Evolutionary conservation across 2,113 vertebrate species (phyloP).

Genomic region (Megaleporinus macrocephalus): DNA sequence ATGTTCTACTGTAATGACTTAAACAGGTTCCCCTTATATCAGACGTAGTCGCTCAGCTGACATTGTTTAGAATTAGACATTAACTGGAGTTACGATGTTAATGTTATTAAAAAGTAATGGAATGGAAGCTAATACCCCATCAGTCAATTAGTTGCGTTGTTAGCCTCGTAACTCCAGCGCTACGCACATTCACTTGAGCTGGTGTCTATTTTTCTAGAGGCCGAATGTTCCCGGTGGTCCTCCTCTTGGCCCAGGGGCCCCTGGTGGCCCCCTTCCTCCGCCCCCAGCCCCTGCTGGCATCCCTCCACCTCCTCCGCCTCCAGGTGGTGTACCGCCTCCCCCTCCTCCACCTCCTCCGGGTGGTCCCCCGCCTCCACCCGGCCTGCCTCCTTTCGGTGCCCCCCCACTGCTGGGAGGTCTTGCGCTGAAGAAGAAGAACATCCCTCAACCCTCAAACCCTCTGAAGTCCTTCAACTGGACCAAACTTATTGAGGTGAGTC

Average conservation of each 20-base stretch:
- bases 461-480: slow-evolving; percentile 99
- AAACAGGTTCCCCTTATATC: too few relatives aligned
- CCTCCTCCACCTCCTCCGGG: slow-evolving; percentile 87
- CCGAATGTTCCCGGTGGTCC: slow-evolving; percentile 83
- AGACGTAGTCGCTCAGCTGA: too few relatives aligned
- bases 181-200: too few relatives aligned
- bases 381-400: slow-evolving; percentile 80
- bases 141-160: too few relatives aligned
- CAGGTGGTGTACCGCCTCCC: slow-evolving; percentile 69
- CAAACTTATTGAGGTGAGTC: slow-evolving; percentile 91
- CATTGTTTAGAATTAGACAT: too few relatives aligned
- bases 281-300: slow-evolving; percentile 56
- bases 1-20: too few relatives aligned
- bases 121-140: too few relatives aligned
- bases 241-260: slow-evolving; percentile 74
- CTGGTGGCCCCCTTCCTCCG: slow-evolving; percentile 81
- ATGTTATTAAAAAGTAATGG: too few relatives aligned
- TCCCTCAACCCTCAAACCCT: slow-evolving; percentile 90
- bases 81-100: too few relatives aligned
- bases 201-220: slow-evolving; percentile 79
- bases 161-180: too few relatives aligned
- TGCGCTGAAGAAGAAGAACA: slow-evolving; percentile 88
- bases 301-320: slow-evolving; percentile 68
- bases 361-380: slow-evolving; percentile 85
- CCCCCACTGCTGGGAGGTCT: slow-evolving; percentile 83